Base-by-base conservation (phyloP, 2,797 vertebrate genomes). In the Epinephelus malabaricus region DNA sequence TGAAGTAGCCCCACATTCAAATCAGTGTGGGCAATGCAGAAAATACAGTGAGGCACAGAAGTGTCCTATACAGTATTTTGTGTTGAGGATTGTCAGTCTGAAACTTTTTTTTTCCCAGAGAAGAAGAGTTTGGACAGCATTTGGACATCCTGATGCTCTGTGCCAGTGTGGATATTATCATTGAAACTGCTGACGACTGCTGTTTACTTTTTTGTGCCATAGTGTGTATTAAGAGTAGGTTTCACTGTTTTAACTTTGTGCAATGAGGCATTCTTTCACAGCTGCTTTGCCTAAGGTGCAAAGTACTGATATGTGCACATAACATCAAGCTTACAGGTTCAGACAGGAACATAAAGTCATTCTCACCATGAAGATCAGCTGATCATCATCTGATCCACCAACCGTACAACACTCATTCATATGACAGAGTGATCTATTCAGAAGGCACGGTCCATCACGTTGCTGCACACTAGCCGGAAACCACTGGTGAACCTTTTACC, bases 161-260 rank as follows among this genome's bases (percentile, higher is more conserved):
- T 73, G 64, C 23, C 73, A 80, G 49, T 54, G 23, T 68, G 40
- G 30, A 73, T 73, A 78, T 68, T 38, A 66, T 76, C 61, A 76
- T 1, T 74, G 56, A 73, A 77, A 30, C 55, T 46, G 62, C 30
- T 62, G 46, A 79, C 51, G 56, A 45, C 46, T 45, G 27, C 50
- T 34, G 65, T 68, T 19, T 71, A 27, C 73, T 30, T 67, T 45
- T 15, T 60, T 73, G 62, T 69, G n/a, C 19, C 45, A 60, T 63
- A 25, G 50, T 49, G 30, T 54, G 51, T 25, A 45, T 67, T 65
- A 66, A 62, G 17, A 51, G 38, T 30, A 61, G n/a, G 27, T 77
- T 70, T 54, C 27, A 45, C 2, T 12, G 13, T 73, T 64, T 58
- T 21, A 61, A 59, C 18, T 50, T 51, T 60, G 45, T 66, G 54